These are phyloP conservation scores for Pachymerium ferrugineum DNA, from an alignment of 2,888 invertebrate genomes.

Conservation along the genomic window DNA sequence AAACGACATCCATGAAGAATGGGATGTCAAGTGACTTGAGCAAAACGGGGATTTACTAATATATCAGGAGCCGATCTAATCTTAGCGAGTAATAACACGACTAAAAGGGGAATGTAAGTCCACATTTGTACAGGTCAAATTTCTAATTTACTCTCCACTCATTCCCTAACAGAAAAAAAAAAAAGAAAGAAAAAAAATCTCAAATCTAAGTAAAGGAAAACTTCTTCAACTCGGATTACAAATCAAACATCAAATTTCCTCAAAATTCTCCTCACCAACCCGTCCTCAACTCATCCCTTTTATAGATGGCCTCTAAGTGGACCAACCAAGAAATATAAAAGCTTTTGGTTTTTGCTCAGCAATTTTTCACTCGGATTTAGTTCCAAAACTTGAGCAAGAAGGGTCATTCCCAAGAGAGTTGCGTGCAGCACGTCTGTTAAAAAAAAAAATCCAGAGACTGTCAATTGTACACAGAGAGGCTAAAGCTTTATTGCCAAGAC, in stretches of 20 bases:
- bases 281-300: neutral
- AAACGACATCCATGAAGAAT: slow-evolving; percentile 24
- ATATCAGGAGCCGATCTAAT: slow-evolving; percentile 20
- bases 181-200: no score
- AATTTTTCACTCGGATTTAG: slow-evolving; percentile 24
- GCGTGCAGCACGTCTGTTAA: slow-evolving; percentile 19
- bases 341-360: slow-evolving; percentile 16
- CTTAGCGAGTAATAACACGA: neutral
- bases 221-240: slow-evolving; percentile 3
- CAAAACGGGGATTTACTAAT: slow-evolving; percentile 15
- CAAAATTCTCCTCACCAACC: neutral
- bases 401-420: neutral
- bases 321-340: slow-evolving; percentile 15
- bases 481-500: neutral
- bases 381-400: slow-evolving; percentile 20
- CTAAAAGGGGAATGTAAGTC: neutral
- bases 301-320: neutral
- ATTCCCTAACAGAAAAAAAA: no score
- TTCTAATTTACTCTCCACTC: slow-evolving; percentile 18
- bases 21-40: slow-evolving; percentile 9
- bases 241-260: slow-evolving; percentile 23
- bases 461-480: slow-evolving; percentile 9
- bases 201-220: neutral
- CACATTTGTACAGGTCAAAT: slow-evolving; percentile 9
- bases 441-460: neutral